A percentile compares a stretch with the other conserved stretches of the same genome.
phyloP scores from a whole-genome alignment of 2,797 vertebrate genomes.

The Platalea minor region DNA sequence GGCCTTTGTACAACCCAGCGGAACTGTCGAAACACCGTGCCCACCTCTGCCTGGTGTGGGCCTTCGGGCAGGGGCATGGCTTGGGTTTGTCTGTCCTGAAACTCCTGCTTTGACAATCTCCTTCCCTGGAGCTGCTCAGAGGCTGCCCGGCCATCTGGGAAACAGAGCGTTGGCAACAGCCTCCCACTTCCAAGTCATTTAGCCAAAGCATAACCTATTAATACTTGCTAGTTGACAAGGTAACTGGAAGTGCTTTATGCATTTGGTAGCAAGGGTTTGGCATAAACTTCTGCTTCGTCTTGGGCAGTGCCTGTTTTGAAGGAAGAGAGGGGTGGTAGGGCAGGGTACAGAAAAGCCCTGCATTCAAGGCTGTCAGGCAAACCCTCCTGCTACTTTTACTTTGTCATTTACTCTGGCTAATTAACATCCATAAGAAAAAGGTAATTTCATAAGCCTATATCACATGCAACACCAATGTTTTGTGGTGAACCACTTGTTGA shows the following conservation, averaged over 20 bases:
- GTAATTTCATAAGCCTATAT: not conserved
- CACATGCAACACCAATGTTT: not conserved
- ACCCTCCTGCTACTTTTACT: not conserved
- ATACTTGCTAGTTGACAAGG: not conserved
- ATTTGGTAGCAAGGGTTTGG: not conserved
- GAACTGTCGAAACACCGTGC: rapidly evolving
- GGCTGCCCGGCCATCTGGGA: not conserved
- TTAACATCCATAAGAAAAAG: not conserved
- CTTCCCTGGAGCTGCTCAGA: not conserved
- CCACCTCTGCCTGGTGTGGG: not conserved
- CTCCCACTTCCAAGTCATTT: not conserved
- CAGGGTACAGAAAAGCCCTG: not conserved
- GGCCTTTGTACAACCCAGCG: not conserved
- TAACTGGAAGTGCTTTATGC: not conserved
- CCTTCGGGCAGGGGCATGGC: not conserved
- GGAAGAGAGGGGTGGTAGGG: not conserved
- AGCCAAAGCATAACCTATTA: not conserved
- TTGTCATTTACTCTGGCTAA: not conserved
- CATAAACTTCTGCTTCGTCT: not conserved
- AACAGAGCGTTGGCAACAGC: not conserved
- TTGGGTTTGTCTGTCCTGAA: not conserved
- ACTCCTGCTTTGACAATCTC: not conserved
- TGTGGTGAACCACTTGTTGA: not conserved
- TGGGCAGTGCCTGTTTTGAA: not conserved
- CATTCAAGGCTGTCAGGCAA: not conserved